phyloP scores from a whole-genome alignment of 2,113 vertebrate genomes.

The Triplophysa tibetana region DNA sequence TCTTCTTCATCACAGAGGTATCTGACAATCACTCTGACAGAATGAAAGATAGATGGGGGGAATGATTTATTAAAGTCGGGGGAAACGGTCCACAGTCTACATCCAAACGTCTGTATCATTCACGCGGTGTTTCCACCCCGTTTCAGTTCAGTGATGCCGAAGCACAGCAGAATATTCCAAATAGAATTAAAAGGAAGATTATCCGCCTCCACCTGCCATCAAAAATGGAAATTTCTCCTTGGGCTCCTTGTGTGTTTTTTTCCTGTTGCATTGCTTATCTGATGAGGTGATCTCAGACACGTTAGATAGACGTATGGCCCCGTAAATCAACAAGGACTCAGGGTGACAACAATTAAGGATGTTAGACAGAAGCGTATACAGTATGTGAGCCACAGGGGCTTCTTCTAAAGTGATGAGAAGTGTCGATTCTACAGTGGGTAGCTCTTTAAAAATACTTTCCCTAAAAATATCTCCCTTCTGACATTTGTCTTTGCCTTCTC shows the following conservation, averaged over 20 bases:
- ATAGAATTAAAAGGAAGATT: slow-evolving; percentile 10
- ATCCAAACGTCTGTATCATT: slow-evolving; percentile 36
- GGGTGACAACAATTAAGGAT: slow-evolving; percentile 50
- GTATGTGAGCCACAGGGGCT: slow-evolving; percentile 39
- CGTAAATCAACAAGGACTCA: slow-evolving; percentile 37
- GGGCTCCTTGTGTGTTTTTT: background rate
- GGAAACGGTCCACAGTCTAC: slow-evolving; percentile 11
- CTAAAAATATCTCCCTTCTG: slow-evolving; percentile 45
- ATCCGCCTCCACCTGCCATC: slow-evolving; percentile 23
- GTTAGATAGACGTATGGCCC: slow-evolving; percentile 29
- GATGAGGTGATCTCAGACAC: slow-evolving; percentile 20
- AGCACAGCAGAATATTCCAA: too few relatives aligned
- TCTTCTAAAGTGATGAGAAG: slow-evolving; percentile 17
- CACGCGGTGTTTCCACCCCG: slow-evolving; percentile 23
- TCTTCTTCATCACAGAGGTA: slow-evolving; percentile 50
- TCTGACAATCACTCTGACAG: slow-evolving; percentile 58
- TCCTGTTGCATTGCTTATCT: background rate
- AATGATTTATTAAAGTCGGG: slow-evolving; percentile 58
- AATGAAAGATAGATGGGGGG: slow-evolving; percentile 27
- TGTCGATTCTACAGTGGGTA: slow-evolving; percentile 13
- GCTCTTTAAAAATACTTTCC: slow-evolving; percentile 48
- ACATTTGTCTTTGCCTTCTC: slow-evolving; percentile 37
- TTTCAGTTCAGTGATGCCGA: background rate
- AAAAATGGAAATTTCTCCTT: slow-evolving; percentile 22
- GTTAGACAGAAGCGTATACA: slow-evolving; percentile 46